Evolutionary conservation across 2,888 invertebrate genomes (phyloP), one percentile per base, ranked within the genome.

Genomic region (Macrosoma leucophasiata): DNA sequence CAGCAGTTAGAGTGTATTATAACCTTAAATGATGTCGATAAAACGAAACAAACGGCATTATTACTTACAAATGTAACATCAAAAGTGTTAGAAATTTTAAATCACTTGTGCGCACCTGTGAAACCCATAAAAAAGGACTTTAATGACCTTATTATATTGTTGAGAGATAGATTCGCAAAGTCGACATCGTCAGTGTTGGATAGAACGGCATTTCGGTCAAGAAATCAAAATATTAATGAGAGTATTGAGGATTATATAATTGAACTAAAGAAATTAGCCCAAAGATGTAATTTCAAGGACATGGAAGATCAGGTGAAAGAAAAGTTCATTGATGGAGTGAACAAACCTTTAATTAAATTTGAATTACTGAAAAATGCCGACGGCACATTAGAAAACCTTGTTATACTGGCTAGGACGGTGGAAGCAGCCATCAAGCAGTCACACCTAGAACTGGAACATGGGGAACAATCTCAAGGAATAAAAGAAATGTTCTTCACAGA

Each of bases 321-420:
- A 13, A 29, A 29, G 26, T 13, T 29, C 4, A 23, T 28, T 2
- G 26, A 23, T 23, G 12, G 13, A 5, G 15, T 13, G 3, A 9
- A 20, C 18, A 26, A 13, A 20, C 7, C 3, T 4, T 27, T 28
- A 2, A 25, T 12, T 11, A 14, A 13, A 18, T 22, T 26, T 19
- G 46, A 29, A 21, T 9, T 21, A 9, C 11, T 21, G 8, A 23
- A 31, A 23, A 23, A 8, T n/a, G 23, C 7, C 13, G 8, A 22
- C 8, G 7, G 4, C 3, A 20, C 12, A 8, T 20, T 27, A 10
- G 15, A 27, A 6, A 9, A 27, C 15, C 3, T 10, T 2, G 7
- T 27, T 9, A 27, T 10, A 4, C 20, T 29, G 3, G 25, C 32
- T 7, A 32, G 20, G 11, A 27, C 27, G 4, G 27, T 27, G n/a